Evolutionary conservation across 2,888 invertebrate genomes (phyloP), one percentile per base, ranked within the genome.

Genomic region (Crepidodera aurea): DNA sequence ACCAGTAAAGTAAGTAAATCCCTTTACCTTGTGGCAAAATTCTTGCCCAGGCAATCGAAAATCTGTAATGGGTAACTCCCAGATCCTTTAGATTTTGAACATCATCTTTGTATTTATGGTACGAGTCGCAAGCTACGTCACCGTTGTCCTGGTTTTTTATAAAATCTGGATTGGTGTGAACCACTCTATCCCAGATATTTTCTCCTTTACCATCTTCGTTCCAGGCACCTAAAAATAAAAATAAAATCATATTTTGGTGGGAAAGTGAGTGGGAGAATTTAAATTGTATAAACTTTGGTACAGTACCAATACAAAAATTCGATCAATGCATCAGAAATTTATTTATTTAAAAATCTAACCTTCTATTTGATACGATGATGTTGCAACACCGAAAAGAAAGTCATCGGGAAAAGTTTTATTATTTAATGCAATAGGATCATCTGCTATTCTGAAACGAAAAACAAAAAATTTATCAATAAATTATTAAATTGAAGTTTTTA

Each of bases 171-270:
- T 82, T 71, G 0, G 48, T 54, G 67, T 87, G 87, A 0, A 86
- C 84, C 70, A 87, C 86, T 7, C 82, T 82, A 76, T 91, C 90
- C 90, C 90, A 90, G 13, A 88, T 86, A 70, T 84, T 87, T 69
- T 85, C 85, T 2, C 86, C 84, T 80, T 87, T 88, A 2, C 85
- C 88, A 54, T 71, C 69, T 53, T 51, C 62, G 16, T 70, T 53
- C 71, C 71, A 71, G 13, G 60, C 69, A n/a, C 71, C 71, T 67
- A 1, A n/a, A 40, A 46, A 46, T 6, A 12, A 22, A 8, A 22
- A 27, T n/a, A n/a, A n/a, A n/a, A n/a, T n/a, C n/a, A 2, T 6
- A n/a, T n/a, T n/a, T n/a, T n/a, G n/a, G n/a, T n/a, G n/a, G n/a
- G n/a, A n/a, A n/a, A n/a, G n/a, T n/a, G n/a, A n/a, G n/a, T n/a